phyloP scores from a whole-genome alignment of 2,797 vertebrate genomes.

The Vespertilio murinus region DNA sequence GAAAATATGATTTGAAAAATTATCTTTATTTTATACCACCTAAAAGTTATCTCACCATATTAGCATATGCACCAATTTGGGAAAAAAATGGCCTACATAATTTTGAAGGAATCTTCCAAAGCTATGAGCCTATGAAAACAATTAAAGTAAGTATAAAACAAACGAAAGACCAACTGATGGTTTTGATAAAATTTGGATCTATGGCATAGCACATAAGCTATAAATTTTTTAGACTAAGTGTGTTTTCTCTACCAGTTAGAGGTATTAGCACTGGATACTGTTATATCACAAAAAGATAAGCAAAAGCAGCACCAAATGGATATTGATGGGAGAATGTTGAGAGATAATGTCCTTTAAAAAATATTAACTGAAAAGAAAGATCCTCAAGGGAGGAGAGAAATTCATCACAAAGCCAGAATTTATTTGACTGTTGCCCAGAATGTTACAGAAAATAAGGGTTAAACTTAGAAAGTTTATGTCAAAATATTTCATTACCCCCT shows the following conservation, averaged over 20 bases:
- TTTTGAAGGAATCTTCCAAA: conserved; percentile 21
- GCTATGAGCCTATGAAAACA: conserved; percentile 13
- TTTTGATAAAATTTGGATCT: conserved; percentile 35
- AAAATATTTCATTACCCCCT: neutral
- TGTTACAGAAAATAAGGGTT: conserved; percentile 19
- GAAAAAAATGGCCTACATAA: neutral
- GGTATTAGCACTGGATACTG: neutral
- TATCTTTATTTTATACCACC: neutral
- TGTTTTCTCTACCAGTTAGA: neutral
- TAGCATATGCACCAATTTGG: neutral
- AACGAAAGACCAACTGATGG: neutral
- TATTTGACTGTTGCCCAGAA: neutral
- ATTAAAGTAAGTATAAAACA: conserved; percentile 26
- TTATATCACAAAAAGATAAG: neutral
- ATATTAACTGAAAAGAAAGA: conserved; percentile 31
- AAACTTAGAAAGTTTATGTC: neutral
- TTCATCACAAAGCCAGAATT: conserved; percentile 8
- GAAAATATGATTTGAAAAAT: neutral
- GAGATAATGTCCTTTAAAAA: conserved; percentile 30
- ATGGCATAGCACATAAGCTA: neutral
- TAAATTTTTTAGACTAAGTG: neutral
- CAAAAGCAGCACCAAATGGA: neutral
- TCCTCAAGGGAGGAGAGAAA: conserved; percentile 1
- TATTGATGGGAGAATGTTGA: neutral
- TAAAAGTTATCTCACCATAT: neutral